Evolutionary conservation across 2,113 vertebrate genomes (phyloP).

Genomic region (Rana temporaria): DNA sequence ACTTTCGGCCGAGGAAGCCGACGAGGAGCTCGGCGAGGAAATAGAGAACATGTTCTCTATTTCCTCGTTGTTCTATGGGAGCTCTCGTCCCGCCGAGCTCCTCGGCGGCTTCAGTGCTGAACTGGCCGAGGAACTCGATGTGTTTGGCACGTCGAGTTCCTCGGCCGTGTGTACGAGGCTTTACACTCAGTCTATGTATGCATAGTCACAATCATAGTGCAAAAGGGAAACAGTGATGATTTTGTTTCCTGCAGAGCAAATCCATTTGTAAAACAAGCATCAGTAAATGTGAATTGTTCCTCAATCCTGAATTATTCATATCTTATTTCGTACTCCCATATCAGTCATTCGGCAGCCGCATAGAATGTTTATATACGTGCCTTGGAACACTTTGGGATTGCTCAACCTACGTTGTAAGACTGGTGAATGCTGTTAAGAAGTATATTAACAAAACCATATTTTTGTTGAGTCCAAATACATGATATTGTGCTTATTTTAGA

Average conservation of each 20-base stretch:
- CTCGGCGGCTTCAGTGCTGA: too few relatives aligned
- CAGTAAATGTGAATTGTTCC: background rate
- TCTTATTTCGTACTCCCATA: conserved; percentile 3
- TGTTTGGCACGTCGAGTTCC: too few relatives aligned
- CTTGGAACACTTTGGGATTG: background rate
- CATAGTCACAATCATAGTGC: background rate
- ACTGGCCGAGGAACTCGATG: too few relatives aligned
- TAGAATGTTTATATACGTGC: background rate
- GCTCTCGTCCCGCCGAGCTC: too few relatives aligned
- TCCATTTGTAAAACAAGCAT: conserved; percentile 8
- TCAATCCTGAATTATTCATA: background rate
- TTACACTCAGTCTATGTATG: background rate
- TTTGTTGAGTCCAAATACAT: background rate
- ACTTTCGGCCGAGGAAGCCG: too few relatives aligned
- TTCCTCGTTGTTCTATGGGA: too few relatives aligned
- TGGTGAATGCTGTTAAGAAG: background rate
- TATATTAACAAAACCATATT: background rate
- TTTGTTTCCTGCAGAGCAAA: conserved; percentile 14
- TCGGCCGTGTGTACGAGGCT: too few relatives aligned
- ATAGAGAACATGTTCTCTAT: too few relatives aligned
- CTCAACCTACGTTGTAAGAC: background rate
- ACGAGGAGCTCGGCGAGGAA: too few relatives aligned
- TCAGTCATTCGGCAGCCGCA: background rate
- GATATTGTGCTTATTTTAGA: background rate
- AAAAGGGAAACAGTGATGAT: background rate